Base-by-base conservation (phyloP, 1,140 invertebrate species). In the Calephelis virginiensis region DNA sequence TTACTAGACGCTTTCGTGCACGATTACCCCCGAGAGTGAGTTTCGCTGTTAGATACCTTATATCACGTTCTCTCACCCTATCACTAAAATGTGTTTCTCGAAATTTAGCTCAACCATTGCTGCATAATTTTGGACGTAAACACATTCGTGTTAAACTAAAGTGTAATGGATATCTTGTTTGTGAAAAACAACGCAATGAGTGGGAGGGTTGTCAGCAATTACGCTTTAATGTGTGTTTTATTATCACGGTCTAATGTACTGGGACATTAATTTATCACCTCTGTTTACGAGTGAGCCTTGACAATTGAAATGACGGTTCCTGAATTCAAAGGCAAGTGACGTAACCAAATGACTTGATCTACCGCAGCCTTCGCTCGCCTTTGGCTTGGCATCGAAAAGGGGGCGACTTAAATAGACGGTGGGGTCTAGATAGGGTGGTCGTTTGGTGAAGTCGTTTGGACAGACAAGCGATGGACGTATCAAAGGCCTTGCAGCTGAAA, bases 391-490 rank as follows among this genome's bases (percentile, higher is more conserved):
- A 64, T 63, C 66, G 50, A 61, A 43, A 61, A 48, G 68, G 60
- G 65, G 69, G 49, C 49, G 61, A 66, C 61, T 72, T 72, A 76
- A 75, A 75, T 81, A 75, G 74, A 72, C 69, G 64, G 60, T 69
- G 77, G 72, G 81, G 73, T 83, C 88, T 74, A 4, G 68, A 53
- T 76, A 45, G 28, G 47, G 64, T 83, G 88, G 86, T 73, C 68
- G 75, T 70, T 76, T 71, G 76, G 68, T 70, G 83, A 81, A 86
- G 83, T 86, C 81, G 84, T 85, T 80, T 77, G 78, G 86, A 88
- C 83, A 88, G 88, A 90, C 88, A 90, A 88, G 77, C 81, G 88
- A 89, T 86, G 86, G 88, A 90, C 88, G 83, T 89, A 89, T 90
- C 85, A 89, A 90, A 89, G 84, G 86, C 78, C 71, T 80, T 70